Conservation (phyloP, 1,140 invertebrate species). For the Uloborus diversus region DNA sequence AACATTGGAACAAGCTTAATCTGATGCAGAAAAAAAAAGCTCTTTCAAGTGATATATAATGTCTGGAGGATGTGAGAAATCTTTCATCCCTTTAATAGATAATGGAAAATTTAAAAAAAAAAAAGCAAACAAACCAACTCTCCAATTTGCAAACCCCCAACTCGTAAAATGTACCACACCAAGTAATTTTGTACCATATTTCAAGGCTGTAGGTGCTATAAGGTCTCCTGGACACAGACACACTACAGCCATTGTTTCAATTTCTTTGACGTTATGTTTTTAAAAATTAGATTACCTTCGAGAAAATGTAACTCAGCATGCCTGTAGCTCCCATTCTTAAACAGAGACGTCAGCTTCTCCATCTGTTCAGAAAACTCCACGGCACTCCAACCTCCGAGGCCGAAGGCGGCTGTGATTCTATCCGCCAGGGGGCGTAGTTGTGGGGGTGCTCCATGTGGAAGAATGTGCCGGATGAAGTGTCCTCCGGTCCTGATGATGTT, state of each 20-base stretch:
- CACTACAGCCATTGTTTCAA: background rate
- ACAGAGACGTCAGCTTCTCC: conserved; percentile 62
- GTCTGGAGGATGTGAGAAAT: no score
- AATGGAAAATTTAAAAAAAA: no score
- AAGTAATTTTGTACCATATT: background rate
- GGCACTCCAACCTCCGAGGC: conserved; percentile 61
- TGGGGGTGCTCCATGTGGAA: conserved; percentile 66
- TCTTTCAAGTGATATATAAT: no score
- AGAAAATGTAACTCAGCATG: conserved; percentile 48
- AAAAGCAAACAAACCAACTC: background rate
- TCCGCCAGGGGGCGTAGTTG: conserved; percentile 61
- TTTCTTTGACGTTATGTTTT: background rate
- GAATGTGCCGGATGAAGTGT: conserved; percentile 66
- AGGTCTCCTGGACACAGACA: background rate
- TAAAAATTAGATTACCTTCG: conserved; percentile 4
- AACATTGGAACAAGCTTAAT: no score
- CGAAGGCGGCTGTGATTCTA: conserved; percentile 62
- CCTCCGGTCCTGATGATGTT: conserved; percentile 67
- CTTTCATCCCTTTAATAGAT: no score
- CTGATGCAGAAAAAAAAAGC: no score
- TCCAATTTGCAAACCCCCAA: background rate
- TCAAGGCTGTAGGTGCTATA: background rate
- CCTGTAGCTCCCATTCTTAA: conserved; percentile 63
- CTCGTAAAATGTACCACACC: background rate
- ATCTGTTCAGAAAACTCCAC: conserved; percentile 61